Conservation (phyloP, 2,113 vertebrate species). For the Hippocampus comes region DNA sequence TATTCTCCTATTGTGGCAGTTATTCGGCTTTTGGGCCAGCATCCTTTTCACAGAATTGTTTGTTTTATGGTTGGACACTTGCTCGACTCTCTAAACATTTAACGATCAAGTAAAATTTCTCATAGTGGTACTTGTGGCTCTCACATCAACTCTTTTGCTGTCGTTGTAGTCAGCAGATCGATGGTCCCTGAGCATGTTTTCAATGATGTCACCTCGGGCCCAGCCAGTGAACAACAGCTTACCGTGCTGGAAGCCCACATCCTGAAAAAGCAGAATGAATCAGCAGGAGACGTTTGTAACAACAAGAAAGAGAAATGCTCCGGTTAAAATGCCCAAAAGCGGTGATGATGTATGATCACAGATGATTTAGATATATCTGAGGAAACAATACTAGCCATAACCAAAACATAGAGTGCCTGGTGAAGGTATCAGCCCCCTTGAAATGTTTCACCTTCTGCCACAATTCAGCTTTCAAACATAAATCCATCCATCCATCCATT, state of each 20-base stretch:
- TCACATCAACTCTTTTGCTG: slow-evolving; percentile 85
- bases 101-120: not conserved
- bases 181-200: slow-evolving; percentile 90
- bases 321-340: not conserved
- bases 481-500: no score
- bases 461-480: no score
- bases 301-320: not conserved
- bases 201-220: slow-evolving; percentile 84
- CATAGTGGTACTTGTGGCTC: slow-evolving; percentile 32
- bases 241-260: slow-evolving; percentile 89
- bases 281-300: not conserved
- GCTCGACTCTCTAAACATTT: not conserved
- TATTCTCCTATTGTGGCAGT: not conserved
- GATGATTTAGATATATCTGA: no score
- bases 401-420: no score
- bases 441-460: no score
- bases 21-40: not conserved
- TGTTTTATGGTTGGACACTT: not conserved
- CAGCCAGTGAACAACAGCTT: slow-evolving; percentile 87
- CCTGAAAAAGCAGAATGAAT: slow-evolving; percentile 59
- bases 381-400: no score
- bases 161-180: slow-evolving; percentile 84
- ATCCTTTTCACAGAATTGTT: not conserved
- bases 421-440: no score
- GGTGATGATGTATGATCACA: no score